Evolutionary conservation across 2,113 vertebrate species (phyloP), one percentile per base, ranked within the genome.

Genomic region (Hyperoodon ampullatus): DNA sequence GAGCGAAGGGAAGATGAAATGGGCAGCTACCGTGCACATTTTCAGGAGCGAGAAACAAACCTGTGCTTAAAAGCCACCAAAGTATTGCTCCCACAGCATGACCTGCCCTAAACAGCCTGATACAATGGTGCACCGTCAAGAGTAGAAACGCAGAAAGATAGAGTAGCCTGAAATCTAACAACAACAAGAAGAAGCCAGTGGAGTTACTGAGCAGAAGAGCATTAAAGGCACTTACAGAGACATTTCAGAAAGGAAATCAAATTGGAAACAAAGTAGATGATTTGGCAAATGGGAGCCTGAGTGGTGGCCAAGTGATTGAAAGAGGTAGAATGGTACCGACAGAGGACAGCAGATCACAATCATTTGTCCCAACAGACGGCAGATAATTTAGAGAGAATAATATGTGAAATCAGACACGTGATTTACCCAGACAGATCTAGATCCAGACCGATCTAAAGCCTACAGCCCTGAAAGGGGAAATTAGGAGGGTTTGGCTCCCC

Each of bases 171-270:
- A 93, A 83, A 74, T 47, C 39, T 77, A 72, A 77, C 16, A 23
- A 14, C 72, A 75, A 28, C 13, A 33, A 19, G 13, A 94, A 39
- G 39, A 39, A 26, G 21, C 1, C 58, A 19, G 3, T n/a, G 33
- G 61, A 60, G 33, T 50, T 74, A 35, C 13, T 66, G n/a, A 93
- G 28, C 6, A 74, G 63, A 92, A 83, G 78, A 87, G 78, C 53
- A 84, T 1, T 39, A n/a, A 70, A 86, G 55, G 18, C 55, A 58
- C 19, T 90, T 39, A 72, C 19, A 66, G 58, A 50, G 93, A 72
- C 50, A 58, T 58, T 92, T 83, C 87, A 80, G 81, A 85, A 93
- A 80, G 35, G 44, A 97, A 92, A 42, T 28, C 55, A 82, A 78
- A 39, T 19, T 65, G 68, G 47, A 78, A 94, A 87, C 5, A 47